Base-by-base conservation (phyloP, 1,140 invertebrate genomes). In the Saccostrea cuccullata region DNA sequence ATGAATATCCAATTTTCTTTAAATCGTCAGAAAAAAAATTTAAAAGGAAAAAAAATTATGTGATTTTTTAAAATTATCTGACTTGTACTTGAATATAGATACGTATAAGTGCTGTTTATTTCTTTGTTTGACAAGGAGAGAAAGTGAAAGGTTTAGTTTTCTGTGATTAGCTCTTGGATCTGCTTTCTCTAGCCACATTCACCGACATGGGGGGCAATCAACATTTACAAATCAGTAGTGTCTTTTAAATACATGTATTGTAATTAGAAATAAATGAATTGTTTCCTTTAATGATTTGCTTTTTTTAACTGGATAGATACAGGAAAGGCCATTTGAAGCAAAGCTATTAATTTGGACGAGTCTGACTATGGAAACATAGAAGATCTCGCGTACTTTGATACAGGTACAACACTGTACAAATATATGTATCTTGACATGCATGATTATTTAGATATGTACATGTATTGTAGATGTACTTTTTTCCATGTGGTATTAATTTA, bases 351-450 rank as follows among this genome's bases (percentile, higher is more conserved):
- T 96, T 97, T 94, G 91, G 98, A 91, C 96, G 97, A 94, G 90
- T 95, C 97, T 89, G 96, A 97, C 89, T 97, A 97, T 93, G 98
- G 97, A 23, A 96, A 96, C 88, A 96, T 97, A 26, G 97, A 97
- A 55, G 97, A 98, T 94, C 96, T 98, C 94, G 92, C 95, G 87
- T 96, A 97, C 92, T 96, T 97, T 92, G 97, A 97, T 93, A 96
- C 96, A 88, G 95, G 96, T 96, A 86, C 36, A 64, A 2, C 56
- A 2, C 8, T 73, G n/a, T 17, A 40, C 70, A 26, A 13, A 17
- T 60, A 60, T 13, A 60, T 20, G 20, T 17, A 11, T 60, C 8
- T 60, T 20, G 13, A 20, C 20, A 13, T 17, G n/a, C n/a, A n/a
- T n/a, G n/a, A n/a, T n/a, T n/a, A n/a, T n/a, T n/a, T n/a, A n/a